Evolutionary conservation across 1,140 invertebrate genomes (phyloP), one percentile per base, ranked within the genome.

Genomic region (Diachasmimorpha longicaudata): DNA sequence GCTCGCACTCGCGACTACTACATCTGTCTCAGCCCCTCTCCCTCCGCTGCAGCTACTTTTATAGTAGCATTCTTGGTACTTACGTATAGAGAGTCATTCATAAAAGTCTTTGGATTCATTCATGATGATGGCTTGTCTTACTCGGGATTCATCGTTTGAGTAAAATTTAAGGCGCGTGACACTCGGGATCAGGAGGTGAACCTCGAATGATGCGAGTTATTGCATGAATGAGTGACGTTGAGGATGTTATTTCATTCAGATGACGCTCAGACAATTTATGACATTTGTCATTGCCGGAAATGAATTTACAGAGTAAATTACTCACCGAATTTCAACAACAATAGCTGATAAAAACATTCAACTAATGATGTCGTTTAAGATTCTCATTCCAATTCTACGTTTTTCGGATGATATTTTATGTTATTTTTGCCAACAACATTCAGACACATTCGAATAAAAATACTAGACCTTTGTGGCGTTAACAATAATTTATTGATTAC

Each of bases 11-110:
- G 69, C 81, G 77, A 73, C 81, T 79, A 74, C 79, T 76, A 78
- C 82, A 85, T 79, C 83, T 84, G 83, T 82, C 83, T 81, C 79
- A 82, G 80, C 78, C 68, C 80, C 79, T 31, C 31, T 31, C 76
- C 79, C 46, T 5, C 73, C 73, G 44, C 72, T 81, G 77, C 72
- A 80, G 66, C 31, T 48, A 74, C 66, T 74, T 79, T 72, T 71
- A 72, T 77, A 72, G 69, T 42, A 16, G 21, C 39, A 21, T 63
- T 69, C 39, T 78, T 72, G 77, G 72, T 80, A 78, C 4, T 63
- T 63, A 63, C 58, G 58, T 23, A 63, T 63, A 63, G 58, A 63
- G 6, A 55, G 14, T 63, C 58, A 63, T 63, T 63, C 58, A 63
- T 63, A 10, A 19, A 52, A 46, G 44, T 21, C 19, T 58, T 63